A percentile compares a stretch with the other conserved stretches of the same genome.
phyloP scores from a whole-genome alignment of 2,888 invertebrate species.

The Eilema depressum region DNA sequence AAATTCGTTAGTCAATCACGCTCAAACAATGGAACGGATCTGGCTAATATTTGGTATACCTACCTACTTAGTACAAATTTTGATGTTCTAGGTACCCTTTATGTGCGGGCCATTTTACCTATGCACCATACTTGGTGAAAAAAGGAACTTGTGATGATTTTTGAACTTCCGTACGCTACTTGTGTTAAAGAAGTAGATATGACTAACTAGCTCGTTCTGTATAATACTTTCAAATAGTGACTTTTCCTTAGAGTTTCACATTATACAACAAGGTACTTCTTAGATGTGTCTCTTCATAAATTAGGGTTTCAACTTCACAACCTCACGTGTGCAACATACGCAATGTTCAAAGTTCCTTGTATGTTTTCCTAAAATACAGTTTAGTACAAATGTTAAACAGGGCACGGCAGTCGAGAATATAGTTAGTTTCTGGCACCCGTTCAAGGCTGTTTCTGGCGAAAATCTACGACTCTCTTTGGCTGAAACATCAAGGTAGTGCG shows the following conservation, averaged over 20 bases:
- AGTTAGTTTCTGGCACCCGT: constrained; percentile 79
- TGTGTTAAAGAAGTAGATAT: no score
- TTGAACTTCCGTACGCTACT: no score
- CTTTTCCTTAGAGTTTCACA: background rate
- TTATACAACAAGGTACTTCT: background rate
- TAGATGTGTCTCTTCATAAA: background rate
- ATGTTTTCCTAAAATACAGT: constrained; percentile 67
- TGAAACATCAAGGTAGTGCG: constrained; percentile 67
- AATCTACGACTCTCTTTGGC: constrained; percentile 84
- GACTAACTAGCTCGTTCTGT: no score
- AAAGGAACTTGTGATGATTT: no score
- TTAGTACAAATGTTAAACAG: constrained; percentile 64
- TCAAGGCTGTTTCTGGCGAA: constrained; percentile 78
- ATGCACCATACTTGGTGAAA: no score
- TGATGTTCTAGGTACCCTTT: no score
- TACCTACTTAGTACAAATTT: no score
- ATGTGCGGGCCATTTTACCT: no score
- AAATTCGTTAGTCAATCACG: no score
- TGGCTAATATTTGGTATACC: no score
- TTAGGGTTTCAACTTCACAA: background rate
- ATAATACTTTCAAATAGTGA: background rate
- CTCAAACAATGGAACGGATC: no score
- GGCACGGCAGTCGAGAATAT: constrained; percentile 68
- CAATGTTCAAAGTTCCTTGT: constrained; percentile 55
- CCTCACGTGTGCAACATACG: constrained; percentile 35